Conservation (phyloP, 2,113 vertebrate genomes). For the Mormoops blainvillei region DNA sequence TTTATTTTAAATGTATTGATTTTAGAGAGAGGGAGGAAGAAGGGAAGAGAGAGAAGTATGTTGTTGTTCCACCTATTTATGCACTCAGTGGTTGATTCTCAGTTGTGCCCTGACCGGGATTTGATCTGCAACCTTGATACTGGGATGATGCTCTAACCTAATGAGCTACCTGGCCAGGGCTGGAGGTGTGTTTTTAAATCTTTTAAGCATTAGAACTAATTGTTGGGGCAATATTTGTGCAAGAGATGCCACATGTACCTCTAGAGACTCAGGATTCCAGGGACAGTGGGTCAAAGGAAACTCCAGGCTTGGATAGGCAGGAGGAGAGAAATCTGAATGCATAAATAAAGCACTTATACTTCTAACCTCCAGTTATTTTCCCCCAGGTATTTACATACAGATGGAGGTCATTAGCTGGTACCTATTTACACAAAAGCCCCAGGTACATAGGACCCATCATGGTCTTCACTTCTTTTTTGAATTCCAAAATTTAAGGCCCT, state of each 20-base stretch:
- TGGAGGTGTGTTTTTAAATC: neutral
- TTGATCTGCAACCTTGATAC: too few relatives aligned
- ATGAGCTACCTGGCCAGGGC: too few relatives aligned
- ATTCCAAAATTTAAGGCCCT: neutral
- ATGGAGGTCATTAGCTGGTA: neutral
- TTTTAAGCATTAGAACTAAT: neutral
- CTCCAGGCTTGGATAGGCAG: accelerated
- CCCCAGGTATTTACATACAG: neutral
- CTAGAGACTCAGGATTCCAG: neutral
- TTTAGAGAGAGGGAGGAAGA: too few relatives aligned
- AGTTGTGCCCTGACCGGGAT: too few relatives aligned
- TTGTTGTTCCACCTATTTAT: too few relatives aligned
- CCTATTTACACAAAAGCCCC: neutral
- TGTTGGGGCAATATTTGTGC: neutral
- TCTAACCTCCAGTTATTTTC: neutral
- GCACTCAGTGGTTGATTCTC: too few relatives aligned
- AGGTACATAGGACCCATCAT: neutral
- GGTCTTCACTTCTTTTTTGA: neutral
- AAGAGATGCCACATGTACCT: neutral
- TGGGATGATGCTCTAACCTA: too few relatives aligned
- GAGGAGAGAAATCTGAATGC: neutral
- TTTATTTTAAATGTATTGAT: too few relatives aligned
- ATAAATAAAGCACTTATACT: neutral
- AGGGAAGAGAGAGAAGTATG: too few relatives aligned
- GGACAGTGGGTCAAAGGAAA: neutral